Percentiles rank a stretch among this genome's conserved stretches.
Evolutionary conservation across 2,888 invertebrate species (phyloP).

Genomic region (Drosophila demipolita): DNA sequence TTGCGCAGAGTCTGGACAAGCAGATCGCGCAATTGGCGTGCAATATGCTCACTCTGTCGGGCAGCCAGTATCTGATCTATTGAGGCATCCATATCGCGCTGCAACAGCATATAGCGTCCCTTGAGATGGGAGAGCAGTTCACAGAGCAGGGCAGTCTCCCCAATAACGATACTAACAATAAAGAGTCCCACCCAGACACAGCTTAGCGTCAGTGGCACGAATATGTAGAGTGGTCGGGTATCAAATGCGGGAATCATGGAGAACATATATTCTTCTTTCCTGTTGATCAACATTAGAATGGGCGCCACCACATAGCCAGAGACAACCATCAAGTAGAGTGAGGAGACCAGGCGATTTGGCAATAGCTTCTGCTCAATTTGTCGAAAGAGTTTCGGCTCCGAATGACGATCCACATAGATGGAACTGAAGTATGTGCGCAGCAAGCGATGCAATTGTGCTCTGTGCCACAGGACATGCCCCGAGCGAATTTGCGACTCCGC

Average conservation of each 20-base stretch:
- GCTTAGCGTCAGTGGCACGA: slow-evolving; percentile 52
- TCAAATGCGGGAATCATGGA: slow-evolving; percentile 64
- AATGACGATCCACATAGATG: slow-evolving; percentile 70
- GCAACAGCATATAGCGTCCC: slow-evolving; percentile 69
- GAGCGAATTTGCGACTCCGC: slow-evolving; percentile 70
- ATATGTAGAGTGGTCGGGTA: slow-evolving; percentile 50
- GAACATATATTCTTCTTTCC: slow-evolving; percentile 46
- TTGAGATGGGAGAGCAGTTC: slow-evolving; percentile 72
- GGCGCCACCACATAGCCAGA: slow-evolving; percentile 51
- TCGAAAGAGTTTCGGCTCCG: slow-evolving; percentile 45
- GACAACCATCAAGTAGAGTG: slow-evolving; percentile 53
- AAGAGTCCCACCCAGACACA: slow-evolving; percentile 67
- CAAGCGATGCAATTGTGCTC: slow-evolving; percentile 53
- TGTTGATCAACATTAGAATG: slow-evolving; percentile 43
- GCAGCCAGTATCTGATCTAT: slow-evolving; percentile 47
- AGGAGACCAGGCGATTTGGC: slow-evolving; percentile 55
- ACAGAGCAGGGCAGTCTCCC: slow-evolving; percentile 70
- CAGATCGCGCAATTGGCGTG: slow-evolving; percentile 50
- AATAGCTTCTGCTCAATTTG: slow-evolving; percentile 53
- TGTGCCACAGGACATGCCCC: slow-evolving; percentile 49
- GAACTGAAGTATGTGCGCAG: slow-evolving; percentile 62
- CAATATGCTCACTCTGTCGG: slow-evolving; percentile 36
- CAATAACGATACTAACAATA: slow-evolving; percentile 64
- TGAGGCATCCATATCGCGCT: slow-evolving; percentile 53
- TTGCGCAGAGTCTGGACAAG: slow-evolving; percentile 53